Percentiles rank a stretch among this genome's conserved stretches.
Conservation (phyloP, 1,140 invertebrate genomes). For the Zophobas morio region DNA sequence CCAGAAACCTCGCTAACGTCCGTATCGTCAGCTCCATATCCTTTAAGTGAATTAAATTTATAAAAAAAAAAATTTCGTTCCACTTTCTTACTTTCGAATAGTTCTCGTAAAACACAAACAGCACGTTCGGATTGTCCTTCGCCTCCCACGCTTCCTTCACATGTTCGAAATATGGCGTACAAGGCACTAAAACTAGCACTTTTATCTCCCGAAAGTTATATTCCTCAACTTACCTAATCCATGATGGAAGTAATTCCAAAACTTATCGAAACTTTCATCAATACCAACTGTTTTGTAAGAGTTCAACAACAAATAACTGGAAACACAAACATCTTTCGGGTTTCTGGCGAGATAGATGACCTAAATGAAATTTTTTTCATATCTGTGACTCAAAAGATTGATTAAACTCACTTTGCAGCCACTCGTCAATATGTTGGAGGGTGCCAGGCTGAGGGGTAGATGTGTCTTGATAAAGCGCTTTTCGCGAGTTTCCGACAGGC, state of each 20-base stretch:
- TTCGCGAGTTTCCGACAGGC: slow-evolving; percentile 73
- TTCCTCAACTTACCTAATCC: slow-evolving; percentile 14
- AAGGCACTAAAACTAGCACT: neutral
- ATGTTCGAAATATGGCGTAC: neutral
- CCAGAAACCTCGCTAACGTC: slow-evolving; percentile 68
- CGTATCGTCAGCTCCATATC: no score
- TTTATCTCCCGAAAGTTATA: slow-evolving; percentile 18
- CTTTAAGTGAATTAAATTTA: no score
- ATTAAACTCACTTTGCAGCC: slow-evolving; percentile 71
- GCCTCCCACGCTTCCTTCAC: neutral
- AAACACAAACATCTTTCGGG: neutral
- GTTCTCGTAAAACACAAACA: no score
- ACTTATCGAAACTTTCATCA: slow-evolving; percentile 21
- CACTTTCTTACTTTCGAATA: neutral
- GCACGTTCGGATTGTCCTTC: no score
- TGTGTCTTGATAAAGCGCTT: slow-evolving; percentile 82
- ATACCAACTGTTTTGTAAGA: slow-evolving; percentile 26
- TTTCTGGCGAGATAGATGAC: slow-evolving; percentile 1
- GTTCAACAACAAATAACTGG: slow-evolving; percentile 6
- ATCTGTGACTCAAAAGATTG: no score
- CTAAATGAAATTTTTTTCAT: slow-evolving; percentile 66
- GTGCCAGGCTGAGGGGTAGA: slow-evolving; percentile 77
- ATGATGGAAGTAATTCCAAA: slow-evolving; percentile 15
- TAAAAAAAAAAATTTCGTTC: no score
- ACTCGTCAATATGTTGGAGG: slow-evolving; percentile 74